Evolutionary conservation across 2,797 vertebrate genomes (phyloP), one percentile per base, ranked within the genome.

Genomic region (Cossypha heuglini): DNA sequence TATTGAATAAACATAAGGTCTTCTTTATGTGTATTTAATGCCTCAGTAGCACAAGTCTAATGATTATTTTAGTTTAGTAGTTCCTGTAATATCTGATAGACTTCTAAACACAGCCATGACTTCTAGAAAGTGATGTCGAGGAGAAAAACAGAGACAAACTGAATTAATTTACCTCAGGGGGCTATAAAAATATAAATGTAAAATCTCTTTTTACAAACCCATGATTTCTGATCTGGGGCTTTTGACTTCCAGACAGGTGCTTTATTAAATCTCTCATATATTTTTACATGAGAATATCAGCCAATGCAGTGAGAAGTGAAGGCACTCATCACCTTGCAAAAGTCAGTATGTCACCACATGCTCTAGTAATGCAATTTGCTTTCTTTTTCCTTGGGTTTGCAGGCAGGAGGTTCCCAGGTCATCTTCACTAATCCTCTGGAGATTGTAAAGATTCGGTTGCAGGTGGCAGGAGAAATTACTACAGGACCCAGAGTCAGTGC

Each of bases 391-490:
- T 72, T 86, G 92, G 55, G 48, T 94, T 95, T 96, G 49, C 97
- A 99, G 99, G 99, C 99, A 78, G 99, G 99, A 92, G 99, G 98
- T 69, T 99, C 99, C 61, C 99, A 99, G 97, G 99, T 99, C 93
- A 99, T 99, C 96, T 99, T 99, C 92, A 99, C 99, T 84, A 99
- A 99, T 96, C 99, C 99, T 7, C 97, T 99, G 97, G 99, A 99
- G 98, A 99, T 99, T 33, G 99, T 99, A 63, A 99, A 99, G 98
- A 99, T 99, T 92, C 99, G 99, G 52, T 98, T 99, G 96, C 99
- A 99, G 97, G 99, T 99, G 63, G 99, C 99, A 11, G 99, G 99
- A 64, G 99, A 99, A 98, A 99, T 99, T 97, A 99, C 99, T 75
- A 99, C 99, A 1, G 99, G 99, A 55, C 99, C 99, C 82, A 98